phyloP scores from a whole-genome alignment of 1,140 invertebrate genomes.

The Oppia nitens region DNA sequence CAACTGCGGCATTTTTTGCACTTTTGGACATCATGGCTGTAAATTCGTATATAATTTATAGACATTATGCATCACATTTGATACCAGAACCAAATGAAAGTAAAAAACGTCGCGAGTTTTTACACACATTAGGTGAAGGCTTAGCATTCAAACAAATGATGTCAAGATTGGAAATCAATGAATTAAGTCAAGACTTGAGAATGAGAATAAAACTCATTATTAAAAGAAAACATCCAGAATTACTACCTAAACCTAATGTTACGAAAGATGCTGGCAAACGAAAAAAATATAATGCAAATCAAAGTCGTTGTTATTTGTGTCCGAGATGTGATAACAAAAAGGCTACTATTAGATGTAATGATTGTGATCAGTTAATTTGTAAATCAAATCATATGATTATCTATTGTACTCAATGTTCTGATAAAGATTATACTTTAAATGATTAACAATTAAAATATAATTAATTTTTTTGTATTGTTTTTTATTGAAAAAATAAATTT shows the following conservation, averaged over 20 bases:
- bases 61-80: neutral
- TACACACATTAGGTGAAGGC: neutral
- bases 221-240: neutral
- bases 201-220: neutral
- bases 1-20: neutral
- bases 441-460: no score
- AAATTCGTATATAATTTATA: neutral
- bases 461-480: no score
- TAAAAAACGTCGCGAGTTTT: neutral
- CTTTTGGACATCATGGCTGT: neutral
- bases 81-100: neutral
- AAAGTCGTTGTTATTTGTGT: neutral
- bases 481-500: no score
- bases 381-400: neutral
- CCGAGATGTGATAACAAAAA: neutral
- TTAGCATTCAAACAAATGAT: neutral
- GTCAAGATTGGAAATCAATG: neutral
- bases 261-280: neutral
- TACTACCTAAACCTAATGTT: neutral
- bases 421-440: no score
- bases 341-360: neutral
- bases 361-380: neutral
- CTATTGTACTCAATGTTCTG: neutral
- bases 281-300: neutral
- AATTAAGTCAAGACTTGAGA: neutral